Base-by-base conservation (phyloP, 2,113 vertebrate genomes). In the Poicephalus meyeri region DNA sequence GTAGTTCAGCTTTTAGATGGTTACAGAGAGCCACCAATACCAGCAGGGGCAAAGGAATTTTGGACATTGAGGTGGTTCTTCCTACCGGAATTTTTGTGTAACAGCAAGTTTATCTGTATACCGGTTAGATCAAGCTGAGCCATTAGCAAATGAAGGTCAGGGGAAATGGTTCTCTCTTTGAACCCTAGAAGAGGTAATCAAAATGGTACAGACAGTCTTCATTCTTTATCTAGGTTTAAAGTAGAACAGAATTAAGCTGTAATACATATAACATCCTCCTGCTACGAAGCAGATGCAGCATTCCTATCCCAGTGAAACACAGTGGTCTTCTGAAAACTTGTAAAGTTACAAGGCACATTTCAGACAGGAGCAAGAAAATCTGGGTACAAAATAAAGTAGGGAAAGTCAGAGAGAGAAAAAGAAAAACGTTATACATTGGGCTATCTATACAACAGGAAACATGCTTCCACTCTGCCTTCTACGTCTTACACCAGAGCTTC, bases 161-260 rank as follows among this genome's bases (percentile, higher is more conserved):
- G 86, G 91, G 77, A 66, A 93, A 90, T 78, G 58, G 68, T 82
- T 95, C 92, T 96, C 78, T 72, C 88, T 91, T 90, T 91, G 85
- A 82, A 91, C 89, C 94, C 95, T 85, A 94, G 86, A 94, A 89
- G 91, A 91, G 71, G 80, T 95, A 96, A 97, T 89, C 94, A 92
- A 93, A 96, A 80, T 49, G 84, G 73, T 87, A 97, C 91, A 92
- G 80, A 96, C 73, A 97, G 96, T 97, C 95, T 96, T 97, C 95
- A 94, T 96, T 52, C 87, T 96, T 96, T 94, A 96, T 94, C 96
- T 96, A 96, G 86, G 91, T 95, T 95, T 95, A 96, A 96, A 94
- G 86, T 95, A 94, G 88, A 95, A 95, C 84, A 96, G 90, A 94
- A 85, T 93, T 96, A 96, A 94, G 94, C 84, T 94, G 92, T 86